Evolutionary conservation across 2,888 invertebrate species (phyloP).

Genomic region (Chrysolina oricalcia): DNA sequence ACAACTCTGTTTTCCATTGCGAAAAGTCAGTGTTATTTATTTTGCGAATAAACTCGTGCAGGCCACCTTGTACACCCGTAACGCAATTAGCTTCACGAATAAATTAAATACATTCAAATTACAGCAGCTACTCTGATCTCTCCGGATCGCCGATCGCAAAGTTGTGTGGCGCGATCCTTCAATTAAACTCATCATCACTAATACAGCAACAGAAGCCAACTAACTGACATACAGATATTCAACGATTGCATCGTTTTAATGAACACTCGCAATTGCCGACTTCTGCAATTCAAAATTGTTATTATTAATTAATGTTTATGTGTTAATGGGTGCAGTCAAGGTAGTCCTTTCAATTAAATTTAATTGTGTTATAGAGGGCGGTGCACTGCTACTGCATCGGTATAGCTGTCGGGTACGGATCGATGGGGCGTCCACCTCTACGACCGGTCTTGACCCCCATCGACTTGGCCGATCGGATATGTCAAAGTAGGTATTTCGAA

Average conservation of each 20-base stretch:
- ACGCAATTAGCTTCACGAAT: slow-evolving; percentile 3
- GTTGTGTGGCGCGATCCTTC: slow-evolving; percentile 12
- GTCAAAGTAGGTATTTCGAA: neutral
- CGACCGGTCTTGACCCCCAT: slow-evolving; percentile 22
- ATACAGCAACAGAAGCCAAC: neutral
- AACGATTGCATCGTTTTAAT: slow-evolving; percentile 9
- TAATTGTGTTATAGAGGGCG: neutral
- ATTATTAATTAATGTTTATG: slow-evolving; percentile 25
- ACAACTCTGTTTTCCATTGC: no score
- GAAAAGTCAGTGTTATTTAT: no score
- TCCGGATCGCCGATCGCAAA: slow-evolving; percentile 1
- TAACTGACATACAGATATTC: slow-evolving; percentile 9
- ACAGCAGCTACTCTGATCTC: neutral
- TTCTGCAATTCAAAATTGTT: slow-evolving; percentile 21
- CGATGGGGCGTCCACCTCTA: slow-evolving; percentile 2
- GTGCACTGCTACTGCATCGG: neutral
- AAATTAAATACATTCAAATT: neutral
- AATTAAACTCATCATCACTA: slow-evolving; percentile 14
- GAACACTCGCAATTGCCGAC: slow-evolving; percentile 18
- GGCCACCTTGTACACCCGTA: neutral
- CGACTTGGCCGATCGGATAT: neutral
- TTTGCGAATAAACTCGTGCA: no score
- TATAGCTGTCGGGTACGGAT: neutral
- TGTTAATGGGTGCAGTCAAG: slow-evolving; percentile 27
- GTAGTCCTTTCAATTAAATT: slow-evolving; percentile 23